Percentiles rank a stretch among this genome's conserved stretches.
phyloP scores from a whole-genome alignment of 35 echinoderm and acorn worm species.

The Lytechinus pictus region DNA sequence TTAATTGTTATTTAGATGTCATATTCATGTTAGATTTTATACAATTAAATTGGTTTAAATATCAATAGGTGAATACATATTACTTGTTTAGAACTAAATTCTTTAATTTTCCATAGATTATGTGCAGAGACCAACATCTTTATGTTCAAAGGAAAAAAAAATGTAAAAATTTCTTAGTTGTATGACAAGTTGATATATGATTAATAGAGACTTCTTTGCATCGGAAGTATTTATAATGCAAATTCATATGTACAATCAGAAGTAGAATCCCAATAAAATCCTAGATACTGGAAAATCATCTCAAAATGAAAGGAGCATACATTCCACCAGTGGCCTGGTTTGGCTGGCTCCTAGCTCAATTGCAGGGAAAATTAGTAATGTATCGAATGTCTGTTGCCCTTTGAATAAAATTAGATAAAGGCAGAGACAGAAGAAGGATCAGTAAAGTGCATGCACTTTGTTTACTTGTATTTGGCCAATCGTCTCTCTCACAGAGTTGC shows the following conservation, averaged over 20 bases:
- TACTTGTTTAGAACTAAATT: too few species aligned
- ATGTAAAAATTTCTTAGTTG: neutral
- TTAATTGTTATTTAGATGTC: neutral
- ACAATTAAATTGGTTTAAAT: too few species aligned
- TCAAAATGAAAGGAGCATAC: neutral
- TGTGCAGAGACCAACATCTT: too few species aligned
- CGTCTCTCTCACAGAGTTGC: neutral
- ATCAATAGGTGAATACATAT: too few species aligned
- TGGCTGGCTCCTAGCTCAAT: neutral
- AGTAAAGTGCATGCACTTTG: conserved; percentile 2
- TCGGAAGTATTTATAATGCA: neutral
- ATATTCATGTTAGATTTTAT: neutral
- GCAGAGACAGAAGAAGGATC: neutral
- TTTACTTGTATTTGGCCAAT: neutral
- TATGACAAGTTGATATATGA: neutral
- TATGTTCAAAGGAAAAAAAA: neutral
- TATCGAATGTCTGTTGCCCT: conserved; percentile 1
- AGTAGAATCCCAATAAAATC: neutral
- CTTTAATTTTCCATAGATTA: too few species aligned
- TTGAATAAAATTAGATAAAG: neutral
- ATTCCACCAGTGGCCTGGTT: neutral
- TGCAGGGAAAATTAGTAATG: conserved; percentile 18
- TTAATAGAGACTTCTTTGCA: neutral
- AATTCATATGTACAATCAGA: neutral
- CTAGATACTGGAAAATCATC: neutral